phyloP scores from a whole-genome alignment of 1,140 invertebrate species.

The Lanistes nyassanus region DNA sequence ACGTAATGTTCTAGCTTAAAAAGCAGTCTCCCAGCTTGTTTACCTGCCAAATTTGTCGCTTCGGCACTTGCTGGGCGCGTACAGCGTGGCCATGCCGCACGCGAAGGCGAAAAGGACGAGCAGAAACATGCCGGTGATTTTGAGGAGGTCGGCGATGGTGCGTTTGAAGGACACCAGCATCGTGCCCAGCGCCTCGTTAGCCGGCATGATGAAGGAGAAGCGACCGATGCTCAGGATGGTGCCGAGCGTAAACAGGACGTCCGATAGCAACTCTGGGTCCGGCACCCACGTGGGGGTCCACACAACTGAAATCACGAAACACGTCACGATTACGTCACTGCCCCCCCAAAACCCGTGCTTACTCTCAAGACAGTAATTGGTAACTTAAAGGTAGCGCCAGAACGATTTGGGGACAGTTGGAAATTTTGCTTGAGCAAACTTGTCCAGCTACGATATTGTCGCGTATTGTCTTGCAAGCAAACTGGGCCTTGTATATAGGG shows the following conservation, averaged over 20 bases:
- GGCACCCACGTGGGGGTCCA: constrained; percentile 49
- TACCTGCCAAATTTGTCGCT: constrained; percentile 41
- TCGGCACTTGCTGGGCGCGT: constrained; percentile 44
- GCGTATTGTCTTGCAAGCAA: too few relatives aligned
- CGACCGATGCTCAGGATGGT: constrained; percentile 47
- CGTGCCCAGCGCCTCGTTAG: constrained; percentile 54
- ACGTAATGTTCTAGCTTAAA: too few relatives aligned
- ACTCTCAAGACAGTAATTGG: too few relatives aligned
- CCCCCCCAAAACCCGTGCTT: too few relatives aligned
- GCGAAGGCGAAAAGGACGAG: constrained; percentile 51
- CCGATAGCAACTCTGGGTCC: constrained; percentile 50
- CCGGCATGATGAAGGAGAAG: constrained; percentile 56
- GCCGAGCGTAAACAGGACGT: constrained; percentile 49
- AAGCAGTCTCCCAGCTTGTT: background rate
- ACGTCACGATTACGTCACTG: background rate
- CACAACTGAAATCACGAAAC: constrained; percentile 31
- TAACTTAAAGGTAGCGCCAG: too few relatives aligned
- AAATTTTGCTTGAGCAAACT: too few relatives aligned
- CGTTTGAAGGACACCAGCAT: constrained; percentile 53
- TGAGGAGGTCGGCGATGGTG: constrained; percentile 44
- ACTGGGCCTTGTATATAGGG: too few relatives aligned
- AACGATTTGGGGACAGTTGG: too few relatives aligned
- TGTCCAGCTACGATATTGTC: too few relatives aligned
- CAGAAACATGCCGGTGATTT: constrained; percentile 48
- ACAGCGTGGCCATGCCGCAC: constrained; percentile 47